Base-by-base conservation (phyloP, 2,113 vertebrate genomes). In the Myotis yumanensis region DNA sequence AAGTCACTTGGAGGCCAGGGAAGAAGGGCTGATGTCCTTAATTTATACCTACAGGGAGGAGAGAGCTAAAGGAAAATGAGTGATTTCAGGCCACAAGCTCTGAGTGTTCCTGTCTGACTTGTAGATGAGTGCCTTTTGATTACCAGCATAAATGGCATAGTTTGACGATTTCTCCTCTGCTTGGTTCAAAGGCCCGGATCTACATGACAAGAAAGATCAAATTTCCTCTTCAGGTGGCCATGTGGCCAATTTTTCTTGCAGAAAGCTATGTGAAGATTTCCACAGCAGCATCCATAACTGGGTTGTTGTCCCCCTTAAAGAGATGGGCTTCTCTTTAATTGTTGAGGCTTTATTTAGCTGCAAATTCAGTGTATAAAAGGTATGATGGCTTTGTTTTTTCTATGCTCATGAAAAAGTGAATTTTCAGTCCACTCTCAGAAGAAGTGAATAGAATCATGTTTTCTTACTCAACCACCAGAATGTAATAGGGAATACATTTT, bases 121-220 rank as follows among this genome's bases (percentile, higher is more conserved):
- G 40, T 46, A 32, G 30, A 75, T 40, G 30, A 79, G 32, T 66
- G 69, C 25, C 59, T 43, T 88, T 11, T 51, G 64, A 37, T 59
- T 66, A 79, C 46, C 30, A 73, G 82, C 32, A 76, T 59, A 86
- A 72, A 87, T 30, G 28, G 35, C n/a, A 54, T 32, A 54, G 9
- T 81, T 76, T 88, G 73, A 57, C 52, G 48, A 32, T 71, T 86
- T 93, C 46, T 90, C 51, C 10, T 89, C 73, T 64, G 32, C 43
- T 40, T 76, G 2, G 7, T 40, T 54, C 35, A 43, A n/a, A 8
- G 37, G 48, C 32, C 69, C 28, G 3, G 82, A 87, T 73, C 22
- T 71, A 77, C 23, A 48, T 87, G 82, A 77, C 37, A 37, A 83
- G 62, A 71, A 90, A 83, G 69, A 93, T 57, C 62, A 90, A 37